These are phyloP conservation scores for Parasteatoda tepidariorum DNA, from an alignment of 1,140 invertebrate genomes.

Conservation along the genomic window DNA sequence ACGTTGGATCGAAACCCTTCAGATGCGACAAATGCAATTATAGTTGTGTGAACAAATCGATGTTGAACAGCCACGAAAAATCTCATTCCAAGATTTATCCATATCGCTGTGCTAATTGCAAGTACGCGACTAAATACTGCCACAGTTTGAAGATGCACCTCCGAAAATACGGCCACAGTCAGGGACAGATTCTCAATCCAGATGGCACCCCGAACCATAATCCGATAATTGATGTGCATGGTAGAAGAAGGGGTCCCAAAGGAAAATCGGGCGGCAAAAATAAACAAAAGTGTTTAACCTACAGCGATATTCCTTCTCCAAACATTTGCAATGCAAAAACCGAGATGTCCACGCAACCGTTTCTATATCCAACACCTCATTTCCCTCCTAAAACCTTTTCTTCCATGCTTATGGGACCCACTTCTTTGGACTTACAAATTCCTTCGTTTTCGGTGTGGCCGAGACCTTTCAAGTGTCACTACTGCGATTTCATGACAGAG, in stretches of 20 bases:
- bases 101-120: slow-evolving; percentile 93
- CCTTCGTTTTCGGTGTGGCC: neutral
- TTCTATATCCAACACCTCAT: neutral
- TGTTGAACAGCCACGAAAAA: slow-evolving; percentile 99
- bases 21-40: slow-evolving; percentile 93
- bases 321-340: too few species aligned
- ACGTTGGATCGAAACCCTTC: slow-evolving; percentile 95
- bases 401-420: neutral
- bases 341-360: too few species aligned
- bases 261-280: too few species aligned
- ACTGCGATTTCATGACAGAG: slow-evolving; percentile 69
- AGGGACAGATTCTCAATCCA: slow-evolving; percentile 85
- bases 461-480: slow-evolving; percentile 66
- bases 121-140: slow-evolving; percentile 98
- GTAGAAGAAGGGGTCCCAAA: slow-evolving; percentile 86
- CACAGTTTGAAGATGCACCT: slow-evolving; percentile 97
- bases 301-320: too few species aligned
- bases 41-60: slow-evolving; percentile 98
- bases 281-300: slow-evolving; percentile 62
- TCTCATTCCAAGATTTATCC: slow-evolving; percentile 97
- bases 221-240: slow-evolving; percentile 90
- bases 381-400: neutral
- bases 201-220: slow-evolving; percentile 84
- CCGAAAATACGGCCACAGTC: slow-evolving; percentile 89
- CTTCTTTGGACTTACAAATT: neutral